Base-by-base conservation (phyloP, 2,113 vertebrate genomes). In the Myrmecophaga tridactyla region DNA sequence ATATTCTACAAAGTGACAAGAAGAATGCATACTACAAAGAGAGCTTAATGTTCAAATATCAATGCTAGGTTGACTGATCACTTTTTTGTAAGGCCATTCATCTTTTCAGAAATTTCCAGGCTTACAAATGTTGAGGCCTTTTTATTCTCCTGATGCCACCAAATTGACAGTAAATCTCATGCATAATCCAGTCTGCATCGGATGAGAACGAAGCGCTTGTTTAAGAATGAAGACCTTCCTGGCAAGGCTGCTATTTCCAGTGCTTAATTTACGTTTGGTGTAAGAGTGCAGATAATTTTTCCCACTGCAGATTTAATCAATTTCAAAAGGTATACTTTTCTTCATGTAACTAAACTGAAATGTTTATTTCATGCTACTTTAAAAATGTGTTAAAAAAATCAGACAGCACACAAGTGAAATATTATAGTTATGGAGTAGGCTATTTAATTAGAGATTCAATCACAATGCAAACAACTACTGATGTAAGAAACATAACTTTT, bases 401-500 rank as follows among this genome's bases (percentile, higher is more conserved):
- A 88, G 60, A 81, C 48, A 96, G 43, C 48, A 96, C 56, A 95
- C 34, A 78, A 51, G 18, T 86, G 39, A 96, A 96, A 92, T 92
- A 95, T 67, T 89, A 87, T 46, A 21, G 86, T 77, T 92, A 90
- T 72, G 53, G 53, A 97, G 88, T 88, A 94, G 72, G 67, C 25
- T 62, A 62, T 93, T 95, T 92, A 95, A 96, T 90, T 96, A 96
- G 67, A 95, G 6, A 88, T 83, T 56, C 82, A 95, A 67, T 95
- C 77, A 92, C 56, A 97, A 92, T 86, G 90, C 67, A 95, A 97
- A 96, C 62, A 96, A 62, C 72, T 92, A 75, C 73, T 95, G 75
- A 95, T 96, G 94, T 88, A 89, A 88, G 63, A 96, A 96, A 95
- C 70, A 94, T 8, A 90, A 20, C 23, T 94, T 92, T 95, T 87